Percentiles rank a stretch among this genome's conserved stretches.
phyloP scores from a whole-genome alignment of 2,113 vertebrate genomes.

The Hipposideros armiger region DNA sequence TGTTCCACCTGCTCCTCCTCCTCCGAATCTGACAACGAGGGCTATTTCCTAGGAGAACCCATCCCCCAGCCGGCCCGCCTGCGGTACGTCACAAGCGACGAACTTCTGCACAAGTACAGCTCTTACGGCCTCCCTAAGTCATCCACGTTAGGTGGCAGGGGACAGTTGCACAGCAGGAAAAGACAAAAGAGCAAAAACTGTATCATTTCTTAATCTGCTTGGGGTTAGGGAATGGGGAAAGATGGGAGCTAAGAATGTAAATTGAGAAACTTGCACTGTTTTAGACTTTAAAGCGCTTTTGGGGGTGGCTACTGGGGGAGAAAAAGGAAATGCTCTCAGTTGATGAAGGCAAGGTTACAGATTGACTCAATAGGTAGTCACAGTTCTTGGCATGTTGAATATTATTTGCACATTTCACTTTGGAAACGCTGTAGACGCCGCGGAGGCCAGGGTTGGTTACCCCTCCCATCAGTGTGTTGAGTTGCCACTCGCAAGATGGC shows the following conservation, averaged over 20 bases:
- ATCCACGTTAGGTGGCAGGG: conserved; percentile 91
- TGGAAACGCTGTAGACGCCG: conserved; percentile 82
- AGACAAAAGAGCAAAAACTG: conserved; percentile 99
- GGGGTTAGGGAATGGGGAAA: conserved; percentile 63
- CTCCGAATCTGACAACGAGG: conserved; percentile 98
- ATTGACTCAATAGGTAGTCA: conserved; percentile 82
- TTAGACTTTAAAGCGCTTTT: conserved; percentile 84
- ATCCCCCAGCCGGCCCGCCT: conserved; percentile 96
- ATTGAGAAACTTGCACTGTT: conserved; percentile 92
- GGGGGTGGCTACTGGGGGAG: background rate
- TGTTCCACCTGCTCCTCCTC: conserved; percentile 99
- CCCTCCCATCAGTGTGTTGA: conserved; percentile 74
- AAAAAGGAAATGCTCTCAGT: conserved; percentile 48
- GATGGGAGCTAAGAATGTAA: conserved; percentile 88
- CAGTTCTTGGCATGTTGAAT: conserved; percentile 87
- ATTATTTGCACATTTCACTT: conserved; percentile 91
- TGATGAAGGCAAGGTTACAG: conserved; percentile 73
- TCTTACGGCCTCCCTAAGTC: conserved; percentile 91
- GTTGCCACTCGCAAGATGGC: conserved; percentile 80
- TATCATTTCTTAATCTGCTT: conserved; percentile 93
- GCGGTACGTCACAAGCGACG: conserved; percentile 96
- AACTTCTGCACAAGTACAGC: conserved; percentile 96
- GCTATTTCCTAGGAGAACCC: conserved; percentile 97
- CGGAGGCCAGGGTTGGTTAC: conserved; percentile 82
- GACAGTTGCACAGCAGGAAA: conserved; percentile 95